Evolutionary conservation across 1,140 invertebrate species (phyloP), one percentile per base, ranked within the genome.

Genomic region (Glossosoma conforme): DNA sequence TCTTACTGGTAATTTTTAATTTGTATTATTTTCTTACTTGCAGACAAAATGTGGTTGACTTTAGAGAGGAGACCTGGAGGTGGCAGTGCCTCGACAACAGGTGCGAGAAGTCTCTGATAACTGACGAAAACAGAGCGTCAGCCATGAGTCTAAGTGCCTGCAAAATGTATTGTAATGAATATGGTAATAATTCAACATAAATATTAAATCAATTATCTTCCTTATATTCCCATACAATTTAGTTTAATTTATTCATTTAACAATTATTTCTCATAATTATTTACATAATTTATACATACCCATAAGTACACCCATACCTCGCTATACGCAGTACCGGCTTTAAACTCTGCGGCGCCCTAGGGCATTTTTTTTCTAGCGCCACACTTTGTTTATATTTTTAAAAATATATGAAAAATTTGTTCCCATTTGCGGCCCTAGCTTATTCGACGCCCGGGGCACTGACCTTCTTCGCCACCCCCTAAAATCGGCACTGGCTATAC

Each of bases 131-230:
- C 44, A 67, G 67, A 43, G 62, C 70, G 1, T 67, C 70, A 4
- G 77, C 76, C 0, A 65, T 82, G 6, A 78, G 76, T 59, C 54
- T 83, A n/a, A 68, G 77, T 32, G 79, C 79, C 14, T 84, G 82
- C 62, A 72, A 79, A 51, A 68, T 82, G 62, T 81, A 81, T 60
- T 84, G 81, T 54, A 69, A 71, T 41, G 69, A 75, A 41, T 65
- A 69, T 24, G 77, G 72, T 74, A 48, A 57, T 61, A 56, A 11
- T n/a, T 14, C 40, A 28, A 28, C n/a, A 32, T 18, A 37, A 32
- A 30, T 14, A 46, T 19, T 32, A 3, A 9, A 36, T 36, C 14
- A 36, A 36, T 14, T 36, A 5, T 9, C 8, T n/a, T 8, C 25
- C 25, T 28, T 28, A 28, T 28, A n/a, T n/a, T n/a, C 25, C n/a